A percentile compares a stretch with the other conserved stretches of the same genome.
phyloP scores from a whole-genome alignment of 2,888 invertebrate genomes.

The Lottia scabra region DNA sequence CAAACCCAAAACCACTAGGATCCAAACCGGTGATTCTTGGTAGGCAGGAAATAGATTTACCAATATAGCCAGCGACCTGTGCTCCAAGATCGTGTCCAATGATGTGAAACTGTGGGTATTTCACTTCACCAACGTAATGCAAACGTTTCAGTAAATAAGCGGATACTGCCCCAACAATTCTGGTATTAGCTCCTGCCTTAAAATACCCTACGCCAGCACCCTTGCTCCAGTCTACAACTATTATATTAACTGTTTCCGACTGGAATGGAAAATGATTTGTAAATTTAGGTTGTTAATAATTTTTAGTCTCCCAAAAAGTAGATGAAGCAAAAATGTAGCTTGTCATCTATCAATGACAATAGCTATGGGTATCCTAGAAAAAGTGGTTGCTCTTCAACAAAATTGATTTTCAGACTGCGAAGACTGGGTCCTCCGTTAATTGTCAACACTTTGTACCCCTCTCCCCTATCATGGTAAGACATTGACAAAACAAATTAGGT shows the following conservation, averaged over 20 bases:
- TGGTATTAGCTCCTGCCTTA: constrained; percentile 26
- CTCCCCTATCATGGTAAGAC: too few species aligned
- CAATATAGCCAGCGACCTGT: constrained; percentile 88
- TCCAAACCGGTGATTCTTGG: constrained; percentile 55
- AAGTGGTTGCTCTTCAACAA: too few species aligned
- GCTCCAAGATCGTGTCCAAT: constrained; percentile 90
- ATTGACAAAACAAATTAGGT: too few species aligned
- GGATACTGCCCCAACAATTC: constrained; percentile 23
- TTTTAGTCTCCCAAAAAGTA: too few species aligned
- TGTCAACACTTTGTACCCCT: too few species aligned
- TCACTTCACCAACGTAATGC: not conserved
- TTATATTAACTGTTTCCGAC: constrained; percentile 20
- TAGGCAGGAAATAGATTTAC: constrained; percentile 72
- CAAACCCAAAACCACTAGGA: too few species aligned
- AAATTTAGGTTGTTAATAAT: too few species aligned
- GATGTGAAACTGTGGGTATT: constrained; percentile 18
- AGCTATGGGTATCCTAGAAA: too few species aligned
- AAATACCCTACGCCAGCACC: constrained; percentile 25
- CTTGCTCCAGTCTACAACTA: constrained; percentile 23
- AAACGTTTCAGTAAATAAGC: constrained; percentile 18
- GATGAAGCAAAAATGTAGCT: too few species aligned
- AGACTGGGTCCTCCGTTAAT: too few species aligned
- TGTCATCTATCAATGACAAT: too few species aligned
- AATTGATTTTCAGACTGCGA: too few species aligned
- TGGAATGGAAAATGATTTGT: not conserved